Base-by-base conservation (phyloP, 2,797 vertebrate species). In the Protonibea diacanthus region DNA sequence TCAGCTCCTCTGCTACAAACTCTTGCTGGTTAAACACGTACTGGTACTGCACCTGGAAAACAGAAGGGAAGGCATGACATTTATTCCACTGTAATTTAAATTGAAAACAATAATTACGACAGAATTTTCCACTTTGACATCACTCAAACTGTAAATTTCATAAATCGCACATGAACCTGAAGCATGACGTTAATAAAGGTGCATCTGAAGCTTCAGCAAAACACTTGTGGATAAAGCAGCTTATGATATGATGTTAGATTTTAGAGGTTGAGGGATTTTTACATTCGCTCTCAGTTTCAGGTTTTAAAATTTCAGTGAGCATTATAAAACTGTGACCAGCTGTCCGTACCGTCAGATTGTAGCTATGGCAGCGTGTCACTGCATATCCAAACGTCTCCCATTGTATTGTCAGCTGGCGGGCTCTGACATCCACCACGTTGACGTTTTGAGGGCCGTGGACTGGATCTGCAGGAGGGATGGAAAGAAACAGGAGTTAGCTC, bases 321-420 rank as follows among this genome's bases (percentile, higher is more conserved):
- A 0, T 38, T 38, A 38, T 38, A 38, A 38, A 38, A 38, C 9
- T 38, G 33, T 51, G 14, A 23, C 12, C 48, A 1, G 23, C 3
- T 38, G 15, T 21, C 8, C 78, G 8, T 82, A 94, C 97, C 0
- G 98, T 99, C 87, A 99, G 95, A 77, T 99, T 99, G 93, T 98
- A 99, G 94, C 97, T 99, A 92, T 99, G 98, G 87, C 98, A 99
- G 74, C 98, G 98, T 0, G 98, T 99, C 78, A 99, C 97, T 0
- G 95, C 95, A 0, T 99, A 99, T 8, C 97, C 97, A 2, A 99
- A 99, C 20, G 97, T 97, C 71, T 99, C 98, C 98, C 98, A 99
- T 84, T 99, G 97, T 59, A 99, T 88, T 0, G 97, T 99, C 87
- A 99, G 95, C 94, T 99, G 97, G 1, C 98, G 96, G 0, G 98